Conservation (phyloP, 2,888 invertebrate genomes). For the Metellina segmentata region DNA sequence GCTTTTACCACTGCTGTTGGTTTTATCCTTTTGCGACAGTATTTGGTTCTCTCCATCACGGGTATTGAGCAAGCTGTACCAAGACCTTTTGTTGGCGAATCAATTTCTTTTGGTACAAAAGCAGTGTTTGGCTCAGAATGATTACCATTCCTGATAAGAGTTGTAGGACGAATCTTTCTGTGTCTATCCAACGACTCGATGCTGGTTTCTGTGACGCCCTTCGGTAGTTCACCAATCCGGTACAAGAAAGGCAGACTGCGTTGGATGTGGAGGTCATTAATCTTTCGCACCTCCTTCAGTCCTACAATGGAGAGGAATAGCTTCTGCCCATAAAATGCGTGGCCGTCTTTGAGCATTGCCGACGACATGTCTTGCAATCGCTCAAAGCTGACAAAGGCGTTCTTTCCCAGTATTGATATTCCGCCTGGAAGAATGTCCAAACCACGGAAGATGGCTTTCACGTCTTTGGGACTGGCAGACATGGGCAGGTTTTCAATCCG, state of each 20-base stretch:
- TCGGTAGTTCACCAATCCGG: not conserved
- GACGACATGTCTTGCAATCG: not conserved
- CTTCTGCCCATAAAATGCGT: not conserved
- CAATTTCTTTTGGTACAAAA: too few relatives aligned
- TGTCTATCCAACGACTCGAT: not conserved
- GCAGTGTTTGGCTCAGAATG: too few relatives aligned
- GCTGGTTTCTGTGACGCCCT: not conserved
- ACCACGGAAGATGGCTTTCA: not conserved
- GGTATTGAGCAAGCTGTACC: too few relatives aligned
- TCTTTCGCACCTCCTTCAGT: not conserved
- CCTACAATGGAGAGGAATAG: not conserved
- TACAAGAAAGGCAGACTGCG: not conserved
- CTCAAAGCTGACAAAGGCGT: conserved; percentile 5
- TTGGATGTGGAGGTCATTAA: not conserved
- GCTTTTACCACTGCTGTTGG: too few relatives aligned
- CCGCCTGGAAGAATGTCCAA: not conserved
- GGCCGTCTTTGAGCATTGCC: not conserved
- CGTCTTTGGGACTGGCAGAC: conserved; percentile 13
- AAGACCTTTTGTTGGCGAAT: too few relatives aligned
- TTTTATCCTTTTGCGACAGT: too few relatives aligned
- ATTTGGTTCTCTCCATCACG: too few relatives aligned
- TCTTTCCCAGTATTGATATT: not conserved
- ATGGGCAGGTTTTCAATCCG: conserved; percentile 5
- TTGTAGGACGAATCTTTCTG: not conserved
- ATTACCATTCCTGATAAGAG: too few relatives aligned